phyloP scores from a whole-genome alignment of 1,140 invertebrate genomes.

The Sitobion miscanthi region DNA sequence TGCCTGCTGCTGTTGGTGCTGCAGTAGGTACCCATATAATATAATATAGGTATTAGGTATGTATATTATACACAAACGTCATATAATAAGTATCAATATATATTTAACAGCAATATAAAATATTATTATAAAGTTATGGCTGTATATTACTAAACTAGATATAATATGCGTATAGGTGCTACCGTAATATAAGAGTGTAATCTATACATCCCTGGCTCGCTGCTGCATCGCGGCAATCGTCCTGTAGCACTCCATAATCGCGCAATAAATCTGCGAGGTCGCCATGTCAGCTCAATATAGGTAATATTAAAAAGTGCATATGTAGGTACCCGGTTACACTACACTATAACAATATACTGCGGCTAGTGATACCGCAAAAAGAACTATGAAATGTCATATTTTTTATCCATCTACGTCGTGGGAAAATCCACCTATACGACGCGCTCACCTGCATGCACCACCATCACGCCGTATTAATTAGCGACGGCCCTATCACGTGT shows the following conservation, averaged over 20 bases:
- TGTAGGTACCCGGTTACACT: not conserved
- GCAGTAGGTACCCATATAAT: not conserved
- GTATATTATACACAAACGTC: not conserved
- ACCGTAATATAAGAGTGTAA: not conserved
- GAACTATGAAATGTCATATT: not conserved
- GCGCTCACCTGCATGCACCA: too few relatives aligned
- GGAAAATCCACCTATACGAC: not conserved
- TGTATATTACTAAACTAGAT: not conserved
- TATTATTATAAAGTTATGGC: slow-evolving; percentile 1
- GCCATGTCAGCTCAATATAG: not conserved
- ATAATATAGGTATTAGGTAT: not conserved
- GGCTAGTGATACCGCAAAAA: not conserved
- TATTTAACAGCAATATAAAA: not conserved
- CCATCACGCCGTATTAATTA: too few relatives aligned
- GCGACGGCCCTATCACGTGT: not conserved
- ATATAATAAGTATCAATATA: not conserved
- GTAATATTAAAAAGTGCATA: not conserved
- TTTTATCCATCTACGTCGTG: not conserved
- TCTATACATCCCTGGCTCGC: not conserved
- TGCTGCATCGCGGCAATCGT: not conserved
- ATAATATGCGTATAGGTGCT: too few relatives aligned
- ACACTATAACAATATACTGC: not conserved
- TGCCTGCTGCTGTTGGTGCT: not conserved
- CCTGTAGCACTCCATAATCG: too few relatives aligned
- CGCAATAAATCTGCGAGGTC: not conserved